Evolutionary conservation across 1,140 invertebrate species (phyloP), one percentile per base, ranked within the genome.

Genomic region (Chelonus insularis): DNA sequence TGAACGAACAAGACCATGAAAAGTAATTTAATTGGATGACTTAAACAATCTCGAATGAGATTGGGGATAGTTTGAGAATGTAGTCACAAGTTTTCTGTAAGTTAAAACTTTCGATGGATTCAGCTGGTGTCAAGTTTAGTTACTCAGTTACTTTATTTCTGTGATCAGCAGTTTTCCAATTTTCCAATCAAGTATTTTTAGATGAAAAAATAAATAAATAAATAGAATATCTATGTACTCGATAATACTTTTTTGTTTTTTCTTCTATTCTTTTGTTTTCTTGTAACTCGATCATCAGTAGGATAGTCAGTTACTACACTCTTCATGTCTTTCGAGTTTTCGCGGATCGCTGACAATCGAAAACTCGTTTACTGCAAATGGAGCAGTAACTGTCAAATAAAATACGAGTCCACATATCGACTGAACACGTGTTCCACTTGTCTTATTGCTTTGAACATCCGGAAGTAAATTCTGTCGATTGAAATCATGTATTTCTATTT

Each of bases 301-400:
- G 12, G n/a, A 9, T 8, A 43, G 41, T 39, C 32, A 12, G 16
- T 29, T 5, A 55, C 34, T 16, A 11, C 1, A 9, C 11, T 21
- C 21, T 37, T 55, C 6, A 11, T 55, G 52, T 55, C 18, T 55
- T 37, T 51, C 12, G 52, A 37, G 7, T 55, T 39, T 3, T 23
- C 52, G 29, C 12, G 52, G 36, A 37, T 55, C 34, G 52, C 18
- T 21, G 52, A 29, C 52, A 55, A 55, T 55, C 20, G 36, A 29
- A 55, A 55, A 55, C 52, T 55, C 52, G 36, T 55, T 55, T 21
- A 18, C 12, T 21, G 34, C 25, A 39, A 55, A 55, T 55, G 52
- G 52, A 55, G 34, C 36, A 55, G 32, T 55, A 55, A 55, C 52
- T 55, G 52, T 37, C 52, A 16, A 36, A 55, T 55, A 55, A 55